Percentiles rank a stretch among this genome's conserved stretches.
Conservation (phyloP, 1,140 invertebrate species). For the Lepidurus arcticus region DNA sequence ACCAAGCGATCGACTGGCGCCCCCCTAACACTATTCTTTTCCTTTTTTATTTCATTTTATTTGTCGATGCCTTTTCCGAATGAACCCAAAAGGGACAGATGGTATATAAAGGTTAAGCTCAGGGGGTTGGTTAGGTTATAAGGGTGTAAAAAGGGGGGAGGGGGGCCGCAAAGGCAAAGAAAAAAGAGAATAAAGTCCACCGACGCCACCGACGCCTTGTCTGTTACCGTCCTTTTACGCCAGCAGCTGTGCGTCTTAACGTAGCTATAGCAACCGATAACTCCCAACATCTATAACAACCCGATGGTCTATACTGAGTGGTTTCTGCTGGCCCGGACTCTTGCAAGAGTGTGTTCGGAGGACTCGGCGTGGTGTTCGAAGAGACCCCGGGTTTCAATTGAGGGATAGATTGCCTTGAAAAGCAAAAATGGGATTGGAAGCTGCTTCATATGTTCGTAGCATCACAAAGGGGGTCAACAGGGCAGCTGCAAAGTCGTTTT, state of each 20-base stretch:
- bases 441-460: not conserved
- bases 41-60: not conserved
- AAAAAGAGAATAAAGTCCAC: conserved; percentile 1
- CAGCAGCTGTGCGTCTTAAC: conserved; percentile 17
- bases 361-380: not conserved
- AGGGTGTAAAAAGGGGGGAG: not conserved
- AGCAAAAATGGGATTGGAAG: not conserved
- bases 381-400: not conserved
- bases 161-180: no score
- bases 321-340: not conserved
- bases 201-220: conserved; percentile 17
- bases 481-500: not conserved
- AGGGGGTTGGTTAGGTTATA: not conserved
- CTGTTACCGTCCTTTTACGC: conserved; percentile 16
- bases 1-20: conserved; percentile 1
- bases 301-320: not conserved
- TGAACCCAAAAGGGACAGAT: conserved; percentile 10
- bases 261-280: conserved; percentile 21
- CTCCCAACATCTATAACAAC: not conserved
- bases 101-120: conserved; percentile 10
- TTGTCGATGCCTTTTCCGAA: conserved; percentile 7
- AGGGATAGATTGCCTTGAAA: conserved; percentile 14
- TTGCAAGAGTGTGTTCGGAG: not conserved
- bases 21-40: not conserved
- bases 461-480: not conserved